Evolutionary conservation across 2,888 invertebrate genomes (phyloP).

Genomic region (Stenolophus ochropezus): DNA sequence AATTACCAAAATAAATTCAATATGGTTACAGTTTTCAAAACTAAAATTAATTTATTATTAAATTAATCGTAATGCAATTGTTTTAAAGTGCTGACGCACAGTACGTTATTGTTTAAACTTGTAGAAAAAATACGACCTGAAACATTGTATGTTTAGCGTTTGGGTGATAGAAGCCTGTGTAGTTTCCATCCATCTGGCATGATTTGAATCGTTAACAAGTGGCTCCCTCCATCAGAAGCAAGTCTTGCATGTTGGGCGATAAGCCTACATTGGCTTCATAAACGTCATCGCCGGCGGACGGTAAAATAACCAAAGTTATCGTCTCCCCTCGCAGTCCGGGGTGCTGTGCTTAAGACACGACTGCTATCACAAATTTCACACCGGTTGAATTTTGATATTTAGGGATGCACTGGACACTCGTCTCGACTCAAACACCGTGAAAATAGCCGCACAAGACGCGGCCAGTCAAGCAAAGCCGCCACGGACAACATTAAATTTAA

Average conservation of each 20-base stretch:
- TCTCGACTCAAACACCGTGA: constrained; percentile 67
- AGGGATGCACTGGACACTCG: constrained; percentile 70
- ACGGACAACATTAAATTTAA: too few species aligned
- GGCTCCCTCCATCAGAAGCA: constrained; percentile 36
- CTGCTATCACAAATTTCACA: constrained; percentile 69
- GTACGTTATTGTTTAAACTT: too few species aligned
- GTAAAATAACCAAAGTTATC: constrained; percentile 62
- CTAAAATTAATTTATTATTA: too few species aligned
- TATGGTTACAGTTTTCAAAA: too few species aligned
- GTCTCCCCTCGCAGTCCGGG: constrained; percentile 58
- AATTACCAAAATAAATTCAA: too few species aligned
- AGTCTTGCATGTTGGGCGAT: constrained; percentile 59
- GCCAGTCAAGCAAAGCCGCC: not conserved
- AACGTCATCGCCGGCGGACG: constrained; percentile 42
- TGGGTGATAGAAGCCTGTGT: not conserved
- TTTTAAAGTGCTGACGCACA: too few species aligned
- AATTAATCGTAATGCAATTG: too few species aligned
- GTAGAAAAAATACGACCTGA: too few species aligned
- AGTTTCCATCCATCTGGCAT: constrained; percentile 3
- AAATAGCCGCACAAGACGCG: constrained; percentile 66
- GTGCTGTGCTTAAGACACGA: constrained; percentile 60
- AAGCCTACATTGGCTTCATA: constrained; percentile 50
- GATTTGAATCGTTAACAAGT: constrained; percentile 19
- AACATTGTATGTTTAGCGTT: not conserved
- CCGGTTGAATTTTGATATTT: constrained; percentile 72